These are phyloP conservation scores for Melanotaenia boesemani DNA, from an alignment of 2,797 vertebrate genomes.

Conservation along the genomic window DNA sequence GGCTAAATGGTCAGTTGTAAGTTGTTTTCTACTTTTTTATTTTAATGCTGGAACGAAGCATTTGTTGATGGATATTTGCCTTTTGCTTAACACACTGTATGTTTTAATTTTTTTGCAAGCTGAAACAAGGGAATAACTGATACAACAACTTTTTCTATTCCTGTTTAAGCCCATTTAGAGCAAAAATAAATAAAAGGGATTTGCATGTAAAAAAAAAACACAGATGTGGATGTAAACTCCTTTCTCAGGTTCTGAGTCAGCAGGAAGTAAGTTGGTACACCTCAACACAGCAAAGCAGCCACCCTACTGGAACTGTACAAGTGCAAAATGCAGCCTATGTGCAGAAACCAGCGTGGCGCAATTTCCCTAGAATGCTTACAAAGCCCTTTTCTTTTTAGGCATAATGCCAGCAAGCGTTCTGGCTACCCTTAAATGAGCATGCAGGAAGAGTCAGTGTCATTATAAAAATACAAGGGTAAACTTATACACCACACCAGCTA, in stretches of 20 bases:
- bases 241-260: slow-evolving; percentile 3
- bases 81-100: background rate
- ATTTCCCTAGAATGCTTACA: slow-evolving; percentile 56
- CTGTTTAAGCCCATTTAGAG: slow-evolving; percentile 4
- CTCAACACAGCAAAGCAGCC: slow-evolving; percentile 25
- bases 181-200: slow-evolving; percentile 4
- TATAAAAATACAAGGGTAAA: slow-evolving; percentile 31
- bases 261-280: slow-evolving; percentile 4
- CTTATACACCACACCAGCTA: slow-evolving; percentile 19
- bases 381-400: slow-evolving; percentile 61
- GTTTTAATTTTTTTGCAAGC: no score
- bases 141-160: background rate
- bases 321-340: slow-evolving; percentile 22
- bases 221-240: background rate
- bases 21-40: background rate
- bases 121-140: no score
- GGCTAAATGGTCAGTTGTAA: background rate
- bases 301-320: slow-evolving; percentile 16
- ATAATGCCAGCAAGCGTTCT: slow-evolving; percentile 56
- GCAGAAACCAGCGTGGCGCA: slow-evolving; percentile 40
- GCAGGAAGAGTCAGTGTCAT: slow-evolving; percentile 38
- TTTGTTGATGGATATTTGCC: background rate
- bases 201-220: slow-evolving; percentile 5
- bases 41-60: background rate
- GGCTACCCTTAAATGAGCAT: slow-evolving; percentile 61